A percentile compares a stretch with the other conserved stretches of the same genome.
Conservation (phyloP, 2,113 vertebrate genomes). For the Pygoscelis adeliae region DNA sequence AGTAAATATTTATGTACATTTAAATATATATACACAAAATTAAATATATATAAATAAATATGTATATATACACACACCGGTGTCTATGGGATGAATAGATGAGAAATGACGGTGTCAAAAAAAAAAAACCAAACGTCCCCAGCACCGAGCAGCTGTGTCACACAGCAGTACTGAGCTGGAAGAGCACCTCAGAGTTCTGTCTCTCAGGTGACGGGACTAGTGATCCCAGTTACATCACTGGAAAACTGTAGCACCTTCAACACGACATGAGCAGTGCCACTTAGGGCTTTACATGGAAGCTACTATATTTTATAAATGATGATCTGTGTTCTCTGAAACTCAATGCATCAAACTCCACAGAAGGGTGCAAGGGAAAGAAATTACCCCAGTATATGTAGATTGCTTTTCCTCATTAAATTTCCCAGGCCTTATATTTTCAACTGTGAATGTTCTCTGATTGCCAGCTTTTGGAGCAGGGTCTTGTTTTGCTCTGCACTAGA, state of each 20-base stretch:
- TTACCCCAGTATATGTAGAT: neutral
- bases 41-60: neutral
- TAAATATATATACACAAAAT: neutral
- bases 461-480: neutral
- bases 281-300: neutral
- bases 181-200: neutral
- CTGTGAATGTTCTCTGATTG: neutral
- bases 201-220: neutral
- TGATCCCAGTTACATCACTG: neutral
- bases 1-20: neutral
- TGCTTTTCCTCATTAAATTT: neutral
- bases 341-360: neutral
- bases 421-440: neutral
- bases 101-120: neutral
- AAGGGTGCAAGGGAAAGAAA: neutral
- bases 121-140: neutral
- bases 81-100: neutral
- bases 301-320: fast-evolving
- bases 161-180: neutral
- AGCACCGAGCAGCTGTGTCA: neutral
- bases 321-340: neutral
- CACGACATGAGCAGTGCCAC: neutral
- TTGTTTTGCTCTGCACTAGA: neutral
- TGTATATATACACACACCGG: neutral
- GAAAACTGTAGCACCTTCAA: neutral